These are phyloP conservation scores for Zaprionus lachaisei DNA, from an alignment of 1,140 invertebrate genomes.

Conservation along the genomic window DNA sequence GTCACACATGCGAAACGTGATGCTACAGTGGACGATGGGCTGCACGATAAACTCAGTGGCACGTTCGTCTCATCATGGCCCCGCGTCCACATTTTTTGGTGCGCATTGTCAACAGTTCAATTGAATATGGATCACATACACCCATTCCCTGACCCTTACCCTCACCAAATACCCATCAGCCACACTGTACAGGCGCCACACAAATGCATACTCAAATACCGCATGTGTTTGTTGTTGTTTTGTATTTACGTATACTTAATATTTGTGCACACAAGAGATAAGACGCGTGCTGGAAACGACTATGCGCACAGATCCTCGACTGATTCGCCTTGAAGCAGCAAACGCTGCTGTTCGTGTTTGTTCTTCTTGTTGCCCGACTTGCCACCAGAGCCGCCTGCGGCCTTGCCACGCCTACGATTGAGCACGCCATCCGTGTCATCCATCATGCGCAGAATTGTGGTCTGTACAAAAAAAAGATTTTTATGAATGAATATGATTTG, in stretches of 20 bases:
- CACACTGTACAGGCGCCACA: background rate
- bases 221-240: slow-evolving; percentile 21
- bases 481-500: background rate
- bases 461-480: slow-evolving; percentile 61
- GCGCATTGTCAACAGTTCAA: slow-evolving; percentile 23
- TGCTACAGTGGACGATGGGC: slow-evolving; percentile 10
- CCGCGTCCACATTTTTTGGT: slow-evolving; percentile 6
- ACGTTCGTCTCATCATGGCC: slow-evolving; percentile 33
- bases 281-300: slow-evolving; percentile 6
- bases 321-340: slow-evolving; percentile 78
- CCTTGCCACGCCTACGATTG: slow-evolving; percentile 85
- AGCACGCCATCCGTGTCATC: slow-evolving; percentile 95
- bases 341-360: slow-evolving; percentile 69
- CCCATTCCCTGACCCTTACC: background rate
- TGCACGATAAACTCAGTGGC: slow-evolving; percentile 22
- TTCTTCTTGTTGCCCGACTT: slow-evolving; percentile 66
- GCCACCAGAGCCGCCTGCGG: slow-evolving; percentile 50
- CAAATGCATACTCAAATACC: slow-evolving; percentile 3
- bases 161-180: background rate
- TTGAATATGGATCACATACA: slow-evolving; percentile 28
- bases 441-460: slow-evolving; percentile 97
- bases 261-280: slow-evolving; percentile 45
- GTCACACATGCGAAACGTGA: slow-evolving; percentile 24
- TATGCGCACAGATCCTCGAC: slow-evolving; percentile 77
- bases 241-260: slow-evolving; percentile 54